phyloP scores from a whole-genome alignment of 2,797 vertebrate species.

The Acestrorhynchus altus region DNA sequence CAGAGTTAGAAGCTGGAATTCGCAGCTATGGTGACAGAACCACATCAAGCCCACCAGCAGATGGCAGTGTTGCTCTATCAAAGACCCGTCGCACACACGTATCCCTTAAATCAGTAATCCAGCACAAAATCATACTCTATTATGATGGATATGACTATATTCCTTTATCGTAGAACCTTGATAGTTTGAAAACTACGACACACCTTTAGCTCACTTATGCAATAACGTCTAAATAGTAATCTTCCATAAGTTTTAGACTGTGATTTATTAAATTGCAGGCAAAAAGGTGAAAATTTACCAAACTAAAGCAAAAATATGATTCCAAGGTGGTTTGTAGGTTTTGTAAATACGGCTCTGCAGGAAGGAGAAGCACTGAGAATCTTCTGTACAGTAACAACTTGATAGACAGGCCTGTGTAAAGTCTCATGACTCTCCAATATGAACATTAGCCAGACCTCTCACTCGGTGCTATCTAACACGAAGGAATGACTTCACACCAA shows the following conservation, averaged over 20 bases:
- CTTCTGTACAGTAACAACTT: slow-evolving; percentile 5
- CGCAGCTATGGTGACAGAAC: background rate
- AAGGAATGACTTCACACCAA: background rate
- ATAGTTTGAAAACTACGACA: background rate
- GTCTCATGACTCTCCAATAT: slow-evolving; percentile 1
- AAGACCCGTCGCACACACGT: background rate
- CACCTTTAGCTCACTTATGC: background rate
- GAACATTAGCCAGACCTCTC: background rate
- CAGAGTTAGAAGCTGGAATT: background rate
- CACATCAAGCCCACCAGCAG: slow-evolving; percentile 28
- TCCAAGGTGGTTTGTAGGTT: background rate
- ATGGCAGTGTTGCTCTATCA: slow-evolving; percentile 46
- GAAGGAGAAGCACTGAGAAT: background rate
- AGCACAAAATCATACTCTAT: background rate
- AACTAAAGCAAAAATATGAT: background rate
- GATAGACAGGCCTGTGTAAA: slow-evolving; percentile 16
- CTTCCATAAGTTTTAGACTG: background rate
- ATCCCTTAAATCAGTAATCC: background rate
- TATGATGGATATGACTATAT: background rate
- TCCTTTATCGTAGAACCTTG: background rate
- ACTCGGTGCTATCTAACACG: background rate
- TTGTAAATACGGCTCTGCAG: background rate
- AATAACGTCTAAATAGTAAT: background rate
- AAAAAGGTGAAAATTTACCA: background rate
- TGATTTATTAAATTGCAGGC: background rate